Base-by-base conservation (phyloP, 2,797 vertebrate genomes). In the Crenichthys baileyi region DNA sequence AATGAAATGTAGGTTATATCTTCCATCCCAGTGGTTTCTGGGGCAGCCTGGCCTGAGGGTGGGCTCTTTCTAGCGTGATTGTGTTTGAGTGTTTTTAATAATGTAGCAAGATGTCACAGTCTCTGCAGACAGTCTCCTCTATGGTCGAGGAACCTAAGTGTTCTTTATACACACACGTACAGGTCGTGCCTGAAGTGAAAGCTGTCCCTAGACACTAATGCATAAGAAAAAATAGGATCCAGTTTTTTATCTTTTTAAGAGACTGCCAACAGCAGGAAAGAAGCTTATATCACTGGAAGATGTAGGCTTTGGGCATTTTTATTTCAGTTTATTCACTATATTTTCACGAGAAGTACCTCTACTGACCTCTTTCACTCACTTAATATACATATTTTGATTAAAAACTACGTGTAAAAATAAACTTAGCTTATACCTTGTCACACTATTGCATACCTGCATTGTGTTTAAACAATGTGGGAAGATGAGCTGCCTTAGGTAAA, bases 21-120 rank as follows among this genome's bases (percentile, higher is more conserved):
- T 95, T 95, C 92, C 92, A 76, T 87, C 58, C 77, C 90, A 90
- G 61, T 93, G 89, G 85, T 92, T 95, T 94, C 91, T 92, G 85
- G 92, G 91, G 84, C 92, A 93, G 88, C 88, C 72, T 71, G 72
- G 85, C 90, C 86, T 31, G 76, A 41, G 83, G 86, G 78, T 76
- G 22, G 77, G 68, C 73, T 87, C 72, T 72, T 78, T 77, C 75
- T 75, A 48, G 51, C 74, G 79, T 83, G 72, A 68, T 61, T 74
- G 76, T 75, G 55, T 68, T 53, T 75, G 74, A 75, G 72, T 75
- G 76, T 86, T 86, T 90, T 94, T 65, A 94, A 93, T 93, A 93
- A 91, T 93, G 83, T 82, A 93, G 63, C 81, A 86, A 83, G 83
- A 87, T 85, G 82, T 58, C 68, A 67, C 78, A 87, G 81, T 36